Percentiles rank a stretch among this genome's conserved stretches.
Evolutionary conservation across 2,797 vertebrate genomes (phyloP).

Genomic region (Aldrovandia affinis): DNA sequence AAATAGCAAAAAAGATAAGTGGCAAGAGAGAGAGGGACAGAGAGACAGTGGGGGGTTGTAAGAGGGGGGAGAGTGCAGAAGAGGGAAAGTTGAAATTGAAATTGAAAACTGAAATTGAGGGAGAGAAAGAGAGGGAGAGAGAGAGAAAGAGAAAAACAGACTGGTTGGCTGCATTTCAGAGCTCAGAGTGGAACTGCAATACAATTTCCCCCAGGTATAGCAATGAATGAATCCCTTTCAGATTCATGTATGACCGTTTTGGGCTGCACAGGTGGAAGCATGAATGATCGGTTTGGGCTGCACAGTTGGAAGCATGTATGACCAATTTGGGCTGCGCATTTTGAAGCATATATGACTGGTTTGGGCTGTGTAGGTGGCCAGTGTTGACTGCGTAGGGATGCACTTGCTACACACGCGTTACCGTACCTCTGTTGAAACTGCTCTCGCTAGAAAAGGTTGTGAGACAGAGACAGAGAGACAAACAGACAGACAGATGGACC

Average conservation of each 20-base stretch:
- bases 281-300: neutral
- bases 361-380: slow-evolving; percentile 7
- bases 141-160: slow-evolving; percentile 60
- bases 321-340: neutral
- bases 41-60: no score
- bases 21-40: slow-evolving; percentile 12
- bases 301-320: neutral
- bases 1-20: slow-evolving; percentile 12
- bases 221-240: slow-evolving; percentile 20
- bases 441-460: slow-evolving; percentile 34
- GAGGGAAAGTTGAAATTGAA: slow-evolving; percentile 21
- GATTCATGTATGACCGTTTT: slow-evolving; percentile 10
- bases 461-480: slow-evolving; percentile 58
- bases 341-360: neutral
- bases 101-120: slow-evolving; percentile 45
- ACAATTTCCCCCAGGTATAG: slow-evolving; percentile 26
- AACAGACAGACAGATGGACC: slow-evolving; percentile 57
- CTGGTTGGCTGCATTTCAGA: neutral
- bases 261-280: slow-evolving; percentile 14
- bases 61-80: slow-evolving; percentile 37
- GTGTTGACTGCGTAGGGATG: neutral
- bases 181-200: slow-evolving; percentile 20
- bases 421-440: slow-evolving; percentile 31
- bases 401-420: slow-evolving; percentile 17
- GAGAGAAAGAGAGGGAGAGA: slow-evolving; percentile 54